Evolutionary conservation across 2,113 vertebrate genomes (phyloP), one percentile per base, ranked within the genome.

Genomic region (Prunella himalayana): DNA sequence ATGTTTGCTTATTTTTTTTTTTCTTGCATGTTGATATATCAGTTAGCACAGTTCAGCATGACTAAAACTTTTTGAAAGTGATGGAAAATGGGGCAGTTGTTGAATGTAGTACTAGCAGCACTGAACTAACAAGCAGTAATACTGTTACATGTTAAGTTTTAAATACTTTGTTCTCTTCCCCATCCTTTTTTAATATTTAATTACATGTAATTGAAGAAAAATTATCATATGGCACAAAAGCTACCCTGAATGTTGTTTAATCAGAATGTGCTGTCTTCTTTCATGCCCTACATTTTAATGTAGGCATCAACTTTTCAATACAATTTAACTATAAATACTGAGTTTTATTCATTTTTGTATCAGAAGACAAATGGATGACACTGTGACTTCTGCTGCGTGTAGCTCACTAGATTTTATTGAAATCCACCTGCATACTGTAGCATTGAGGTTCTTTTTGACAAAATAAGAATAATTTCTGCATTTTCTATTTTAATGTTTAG

Each of bases 21-120:
- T 39, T 13, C 5, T 9, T 25, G 3, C 51, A 15, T 0, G 0
- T 13, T 77, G 30, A 2, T 23, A 3, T 44, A 39, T 39, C 7
- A 28, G 7, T 91, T 82, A 63, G 16, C 23, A 14, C 15, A 50
- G 28, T 56, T 88, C 11, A 50, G 37, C 41, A 37, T 16, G 16
- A 94, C 20, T 51, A 39, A 23, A 60, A n/a, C 15, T 71, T 51
- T n/a, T 16, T 33, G 54, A 22, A n/a, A 70, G 22, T 39, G 27
- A 21, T 63, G 35, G 56, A 63, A 86, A 83, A 70, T 2, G 19
- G 21, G 15, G 9, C 15, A 54, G 1, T 39, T 79, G 10, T 31
- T 72, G 70, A 57, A 45, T 13, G 3, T 25, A n/a, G 23, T 35
- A 14, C 31, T 45, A 57, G n/a, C 45, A 85, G 30, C 59, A 61